Conservation (phyloP, 2,888 invertebrate genomes). For the Pseudococcus jackbeardsleyi region DNA sequence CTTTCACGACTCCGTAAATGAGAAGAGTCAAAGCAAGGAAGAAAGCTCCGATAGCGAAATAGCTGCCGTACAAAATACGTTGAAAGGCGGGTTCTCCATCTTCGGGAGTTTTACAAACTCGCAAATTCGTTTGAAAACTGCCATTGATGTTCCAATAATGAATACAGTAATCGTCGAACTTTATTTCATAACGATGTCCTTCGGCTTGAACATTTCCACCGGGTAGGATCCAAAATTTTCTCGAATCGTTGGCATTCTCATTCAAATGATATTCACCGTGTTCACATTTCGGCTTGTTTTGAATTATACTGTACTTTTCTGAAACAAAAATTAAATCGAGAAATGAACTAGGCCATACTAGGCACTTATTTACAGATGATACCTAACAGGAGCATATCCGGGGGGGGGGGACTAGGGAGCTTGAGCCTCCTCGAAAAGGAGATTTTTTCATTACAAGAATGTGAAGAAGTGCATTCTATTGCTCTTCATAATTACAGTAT, state of each 20-base stretch:
- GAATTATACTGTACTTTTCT: slow-evolving; percentile 19
- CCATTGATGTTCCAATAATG: slow-evolving; percentile 61
- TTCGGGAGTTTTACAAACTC: slow-evolving; percentile 44
- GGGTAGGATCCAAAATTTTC: slow-evolving; percentile 58
- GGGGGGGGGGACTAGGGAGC: too few relatives aligned
- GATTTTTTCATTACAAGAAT: too few relatives aligned
- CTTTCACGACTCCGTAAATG: slow-evolving; percentile 67
- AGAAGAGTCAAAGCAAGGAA: slow-evolving; percentile 67
- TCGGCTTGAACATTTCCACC: slow-evolving; percentile 63
- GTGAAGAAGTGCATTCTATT: too few relatives aligned
- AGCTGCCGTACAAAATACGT: slow-evolving; percentile 66
- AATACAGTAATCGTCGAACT: slow-evolving; percentile 64
- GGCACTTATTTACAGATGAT: too few relatives aligned
- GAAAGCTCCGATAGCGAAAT: slow-evolving; percentile 66
- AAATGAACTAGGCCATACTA: background rate
- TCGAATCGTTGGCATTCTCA: background rate
- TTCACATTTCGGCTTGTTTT: slow-evolving; percentile 36
- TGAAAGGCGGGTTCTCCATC: slow-evolving; percentile 47
- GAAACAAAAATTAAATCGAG: background rate
- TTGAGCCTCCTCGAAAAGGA: too few relatives aligned
- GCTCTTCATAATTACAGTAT: too few relatives aligned
- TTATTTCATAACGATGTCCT: slow-evolving; percentile 58
- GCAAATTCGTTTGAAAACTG: slow-evolving; percentile 51
- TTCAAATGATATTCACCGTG: slow-evolving; percentile 57
- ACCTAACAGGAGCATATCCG: too few relatives aligned